Evolutionary conservation across 1,140 invertebrate species (phyloP), one percentile per base, ranked within the genome.

Genomic region (Harpegnathos saltator): DNA sequence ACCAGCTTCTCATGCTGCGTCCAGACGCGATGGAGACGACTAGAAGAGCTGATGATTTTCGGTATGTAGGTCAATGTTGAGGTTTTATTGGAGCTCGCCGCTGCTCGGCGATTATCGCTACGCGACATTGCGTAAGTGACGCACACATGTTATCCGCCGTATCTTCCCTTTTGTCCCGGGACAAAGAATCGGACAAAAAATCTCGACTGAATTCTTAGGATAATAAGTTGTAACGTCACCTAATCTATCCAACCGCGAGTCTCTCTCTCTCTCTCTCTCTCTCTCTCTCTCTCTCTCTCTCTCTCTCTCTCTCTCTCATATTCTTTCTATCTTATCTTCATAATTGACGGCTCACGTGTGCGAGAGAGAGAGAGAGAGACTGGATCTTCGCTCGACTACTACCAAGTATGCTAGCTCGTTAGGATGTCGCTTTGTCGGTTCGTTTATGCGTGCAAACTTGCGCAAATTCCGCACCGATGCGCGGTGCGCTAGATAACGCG

Each of bases 401-500:
- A 78, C 38, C 63, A 69, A 78, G 50, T 68, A 78, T 78, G 75
- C 75, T 63, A 65, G 75, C 65, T 80, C 52, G 65, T 71, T 69
- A 71, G 75, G 75, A 80, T 71, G 75, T 78, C 75, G 33, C 75
- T 80, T 71, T 78, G 75, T 78, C 75, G 75, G 75, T 69, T 69
- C 75, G 75, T 58, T 78, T 78, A 78, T 78, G 75, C 75, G 75
- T 71, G 75, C 75, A 80, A 77, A 80, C 75, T 48, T 80, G 75
- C 75, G 75, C 75, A 80, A 65, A 80, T 80, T 80, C 75, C 75
- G 65, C 63, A 78, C 75, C 75, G 75, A 44, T 80, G 65, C 65
- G 22, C 75, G 65, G 38, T 22, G 63, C 75, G 33, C 65, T 80
- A 71, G 75, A 80, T 80, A 71, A 52, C 75, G 65, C 75, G 65